Evolutionary conservation across 92 coral and sea anemone species (phyloP), one percentile per base, ranked within the genome.

Genomic region (Isaurus tuberculatus): DNA sequence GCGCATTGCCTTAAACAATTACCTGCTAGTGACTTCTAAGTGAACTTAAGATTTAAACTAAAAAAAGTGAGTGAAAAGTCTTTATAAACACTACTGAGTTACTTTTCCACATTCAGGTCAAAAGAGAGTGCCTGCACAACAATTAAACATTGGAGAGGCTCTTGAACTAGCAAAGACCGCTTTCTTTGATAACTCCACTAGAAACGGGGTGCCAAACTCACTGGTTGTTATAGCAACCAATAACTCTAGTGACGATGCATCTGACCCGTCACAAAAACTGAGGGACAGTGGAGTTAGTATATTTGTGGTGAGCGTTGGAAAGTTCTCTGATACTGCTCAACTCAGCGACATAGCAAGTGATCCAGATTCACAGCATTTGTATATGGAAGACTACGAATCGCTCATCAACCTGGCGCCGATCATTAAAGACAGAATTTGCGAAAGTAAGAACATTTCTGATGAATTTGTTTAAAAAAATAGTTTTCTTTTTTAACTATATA

Each of bases 321-420:
- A 63, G 57, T 19, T 65, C 25, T 85, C 34, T 60, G 80, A 86
- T 67, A 16, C 29, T 19, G 46, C 26, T 30, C 88, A 95, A 63
- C 90, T 95, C 65, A 75, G 72, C 31, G 89, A 87, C 17, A 94
- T 95, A 72, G 98, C 98, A 30, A 94, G 98, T 1, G 95, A 93
- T 65, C 97, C 97, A 49, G 98, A 95, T 51, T 79, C 89, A 1
- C 87, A 88, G 40, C 97, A 95, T 71, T 80, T 93, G 55, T 66
- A 93, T 34, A 79, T 85, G 55, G 91, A 67, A 25, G 87, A 84
- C 32, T 95, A 93, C 84, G 75, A 86, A 22, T 69, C 85, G 0
- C 84, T 95, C 66, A 46, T 63, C n/a, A 27, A 70, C 2, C 40
- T 89, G 0, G 84, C 90, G 10, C 61, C 85, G 17, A 86, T 92